These are phyloP conservation scores for Gallinago jamesoni DNA, from an alignment of 2,113 vertebrate species.

Conservation along the genomic window DNA sequence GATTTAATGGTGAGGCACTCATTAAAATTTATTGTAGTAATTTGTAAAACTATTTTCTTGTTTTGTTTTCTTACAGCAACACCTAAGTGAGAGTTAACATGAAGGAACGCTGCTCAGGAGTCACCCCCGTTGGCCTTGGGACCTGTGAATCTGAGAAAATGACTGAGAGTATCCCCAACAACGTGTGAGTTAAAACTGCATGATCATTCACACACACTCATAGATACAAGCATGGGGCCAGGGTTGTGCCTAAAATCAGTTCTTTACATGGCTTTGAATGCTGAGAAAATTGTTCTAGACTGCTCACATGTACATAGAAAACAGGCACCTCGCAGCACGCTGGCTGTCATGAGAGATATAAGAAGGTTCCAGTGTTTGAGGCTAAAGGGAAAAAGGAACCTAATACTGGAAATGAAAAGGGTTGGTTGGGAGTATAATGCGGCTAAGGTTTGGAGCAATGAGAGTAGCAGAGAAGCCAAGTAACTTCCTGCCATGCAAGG, in stretches of 20 bases:
- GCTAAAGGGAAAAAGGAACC: not conserved
- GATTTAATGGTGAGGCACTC: not conserved
- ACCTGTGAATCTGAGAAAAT: not conserved
- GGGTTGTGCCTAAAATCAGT: not conserved
- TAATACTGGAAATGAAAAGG: not conserved
- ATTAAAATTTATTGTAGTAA: not conserved
- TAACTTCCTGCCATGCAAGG: not conserved
- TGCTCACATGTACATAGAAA: not conserved
- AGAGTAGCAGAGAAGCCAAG: not conserved
- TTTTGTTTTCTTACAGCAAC: not conserved
- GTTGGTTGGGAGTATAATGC: not conserved
- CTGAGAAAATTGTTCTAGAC: not conserved
- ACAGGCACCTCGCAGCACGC: not conserved
- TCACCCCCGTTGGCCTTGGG: rapidly evolving
- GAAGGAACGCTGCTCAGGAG: not conserved
- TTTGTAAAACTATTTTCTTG: not conserved
- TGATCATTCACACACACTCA: not conserved
- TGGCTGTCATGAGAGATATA: not conserved
- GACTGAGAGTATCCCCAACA: not conserved
- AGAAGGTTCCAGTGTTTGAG: not conserved
- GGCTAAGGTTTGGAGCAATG: not conserved
- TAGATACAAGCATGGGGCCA: not conserved
- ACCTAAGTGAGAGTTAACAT: not conserved
- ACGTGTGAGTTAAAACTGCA: not conserved
- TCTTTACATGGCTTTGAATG: not conserved